Evolutionary conservation across 1,140 invertebrate genomes (phyloP).

Genomic region (Helicoverpa zea): DNA sequence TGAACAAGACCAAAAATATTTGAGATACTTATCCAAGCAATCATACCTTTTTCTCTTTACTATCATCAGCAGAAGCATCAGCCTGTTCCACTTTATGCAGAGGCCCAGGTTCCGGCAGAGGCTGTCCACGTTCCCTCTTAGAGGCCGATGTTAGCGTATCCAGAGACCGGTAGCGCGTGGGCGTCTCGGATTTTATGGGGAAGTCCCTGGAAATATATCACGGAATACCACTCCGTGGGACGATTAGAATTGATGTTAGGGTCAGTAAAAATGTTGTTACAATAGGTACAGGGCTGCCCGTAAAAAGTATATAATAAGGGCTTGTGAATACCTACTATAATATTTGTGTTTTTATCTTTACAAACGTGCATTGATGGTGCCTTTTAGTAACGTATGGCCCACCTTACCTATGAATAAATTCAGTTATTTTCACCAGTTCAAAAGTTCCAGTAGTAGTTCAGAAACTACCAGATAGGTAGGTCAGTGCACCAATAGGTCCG

Average conservation of each 20-base stretch:
- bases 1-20: neutral
- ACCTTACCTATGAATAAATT: too few species aligned
- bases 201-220: conserved; percentile 57
- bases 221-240: neutral
- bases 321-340: too few species aligned
- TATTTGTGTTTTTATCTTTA: too few species aligned
- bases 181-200: conserved; percentile 72
- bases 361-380: too few species aligned
- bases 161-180: conserved; percentile 78
- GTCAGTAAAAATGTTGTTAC: too few species aligned
- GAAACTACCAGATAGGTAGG: too few species aligned
- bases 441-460: too few species aligned
- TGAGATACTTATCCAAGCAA: neutral
- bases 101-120: conserved; percentile 60
- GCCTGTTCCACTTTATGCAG: conserved; percentile 57
- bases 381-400: too few species aligned
- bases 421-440: too few species aligned
- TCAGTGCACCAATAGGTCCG: too few species aligned
- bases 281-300: too few species aligned
- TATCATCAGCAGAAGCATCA: conserved; percentile 51
- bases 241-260: neutral
- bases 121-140: conserved; percentile 50
- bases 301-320: too few species aligned
- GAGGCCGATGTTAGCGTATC: conserved; percentile 69
- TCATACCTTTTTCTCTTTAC: conserved; percentile 24